Conservation (phyloP, 2,797 vertebrate species). For the Enteromius thamalakanensis region DNA sequence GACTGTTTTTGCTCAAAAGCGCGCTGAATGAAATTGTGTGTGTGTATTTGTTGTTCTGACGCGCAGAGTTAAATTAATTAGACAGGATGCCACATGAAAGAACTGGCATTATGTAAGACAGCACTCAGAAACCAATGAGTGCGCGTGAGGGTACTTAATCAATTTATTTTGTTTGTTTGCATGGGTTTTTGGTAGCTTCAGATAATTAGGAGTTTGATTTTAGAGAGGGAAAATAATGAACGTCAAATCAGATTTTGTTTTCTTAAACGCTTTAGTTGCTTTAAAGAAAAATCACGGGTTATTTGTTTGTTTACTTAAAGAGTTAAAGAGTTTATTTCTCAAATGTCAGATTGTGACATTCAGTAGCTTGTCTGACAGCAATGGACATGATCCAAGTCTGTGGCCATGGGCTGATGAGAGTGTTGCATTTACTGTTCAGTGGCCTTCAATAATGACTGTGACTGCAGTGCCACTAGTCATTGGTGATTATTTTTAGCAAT, state of each 20-base stretch:
- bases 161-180: slow-evolving; percentile 28
- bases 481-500: slow-evolving; percentile 1
- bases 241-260: background rate
- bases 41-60: slow-evolving; percentile 8
- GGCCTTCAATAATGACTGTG: background rate
- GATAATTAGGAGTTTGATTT: slow-evolving; percentile 7
- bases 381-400: slow-evolving; percentile 34
- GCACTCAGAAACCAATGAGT: slow-evolving; percentile 15
- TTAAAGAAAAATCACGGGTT: background rate
- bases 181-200: slow-evolving; percentile 6
- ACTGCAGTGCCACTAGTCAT: slow-evolving; percentile 7
- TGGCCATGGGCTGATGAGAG: slow-evolving; percentile 30
- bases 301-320: slow-evolving; percentile 20
- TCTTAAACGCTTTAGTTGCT: background rate
- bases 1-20: background rate
- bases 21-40: background rate
- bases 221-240: background rate
- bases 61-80: slow-evolving; percentile 5
- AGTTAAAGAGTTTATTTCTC: slow-evolving; percentile 20
- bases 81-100: background rate
- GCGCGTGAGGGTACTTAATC: slow-evolving; percentile 11
- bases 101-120: slow-evolving; percentile 50
- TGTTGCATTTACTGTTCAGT: slow-evolving; percentile 19
- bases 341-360: slow-evolving; percentile 48
- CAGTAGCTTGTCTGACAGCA: slow-evolving; percentile 35